phyloP scores from a whole-genome alignment of 2,797 vertebrate genomes.

The Hybognathus amarus region DNA sequence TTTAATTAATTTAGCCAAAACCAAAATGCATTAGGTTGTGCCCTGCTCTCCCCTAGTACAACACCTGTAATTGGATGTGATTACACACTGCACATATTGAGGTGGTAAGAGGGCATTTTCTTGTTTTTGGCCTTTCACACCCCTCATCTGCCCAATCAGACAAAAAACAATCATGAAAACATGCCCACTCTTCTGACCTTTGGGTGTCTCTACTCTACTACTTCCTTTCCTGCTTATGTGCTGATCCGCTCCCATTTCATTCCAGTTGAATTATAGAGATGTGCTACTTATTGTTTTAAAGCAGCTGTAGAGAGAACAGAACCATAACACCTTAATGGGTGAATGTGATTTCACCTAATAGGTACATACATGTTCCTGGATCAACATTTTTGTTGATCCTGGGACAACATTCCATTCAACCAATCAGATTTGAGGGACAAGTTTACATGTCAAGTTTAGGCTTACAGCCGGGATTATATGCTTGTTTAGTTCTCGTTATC shows the following conservation, averaged over 20 bases:
- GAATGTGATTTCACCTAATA: neutral
- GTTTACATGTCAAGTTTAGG: neutral
- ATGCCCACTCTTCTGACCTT: slow-evolving; percentile 2
- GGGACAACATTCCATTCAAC: no score
- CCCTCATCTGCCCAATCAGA: slow-evolving; percentile 7
- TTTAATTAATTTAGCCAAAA: no score
- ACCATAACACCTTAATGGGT: neutral
- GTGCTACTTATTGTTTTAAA: neutral
- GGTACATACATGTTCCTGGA: neutral
- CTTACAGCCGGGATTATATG: neutral
- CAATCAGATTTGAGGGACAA: no score
- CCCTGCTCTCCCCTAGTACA: no score
- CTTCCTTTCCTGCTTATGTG: neutral
- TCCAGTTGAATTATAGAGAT: neutral
- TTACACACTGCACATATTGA: neutral
- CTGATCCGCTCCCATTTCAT: slow-evolving; percentile 12
- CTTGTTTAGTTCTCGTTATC: neutral
- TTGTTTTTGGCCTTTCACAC: slow-evolving; percentile 12
- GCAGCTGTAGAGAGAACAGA: neutral
- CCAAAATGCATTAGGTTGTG: no score
- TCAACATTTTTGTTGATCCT: neutral
- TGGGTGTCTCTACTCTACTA: neutral
- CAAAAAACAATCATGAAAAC: neutral
- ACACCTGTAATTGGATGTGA: slow-evolving; percentile 23
- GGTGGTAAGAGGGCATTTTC: neutral